Percentiles rank a stretch among this genome's conserved stretches.
Conservation (phyloP, 2,888 invertebrate genomes). For the Polyploca ridens region DNA sequence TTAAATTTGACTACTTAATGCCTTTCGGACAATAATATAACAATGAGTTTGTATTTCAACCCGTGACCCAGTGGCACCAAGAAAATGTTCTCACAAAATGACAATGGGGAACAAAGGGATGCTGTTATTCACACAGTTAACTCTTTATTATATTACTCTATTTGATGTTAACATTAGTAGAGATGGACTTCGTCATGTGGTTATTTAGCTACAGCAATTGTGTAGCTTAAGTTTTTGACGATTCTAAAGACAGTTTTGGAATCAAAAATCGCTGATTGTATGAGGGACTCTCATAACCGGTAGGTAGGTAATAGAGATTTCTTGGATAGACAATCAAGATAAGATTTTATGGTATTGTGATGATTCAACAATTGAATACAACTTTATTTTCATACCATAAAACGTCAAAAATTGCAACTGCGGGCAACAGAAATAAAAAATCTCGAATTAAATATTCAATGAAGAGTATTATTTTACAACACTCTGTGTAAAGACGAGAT, state of each 20-base stretch:
- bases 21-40: constrained; percentile 51
- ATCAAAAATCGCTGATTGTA: not conserved
- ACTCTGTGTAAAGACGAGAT: constrained; percentile 41
- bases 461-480: constrained; percentile 27
- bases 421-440: not conserved
- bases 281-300: no score
- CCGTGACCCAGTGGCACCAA: constrained; percentile 57
- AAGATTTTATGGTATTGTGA: no score
- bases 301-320: no score
- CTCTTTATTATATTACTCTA: constrained; percentile 67
- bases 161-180: constrained; percentile 49
- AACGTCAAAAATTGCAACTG: no score
- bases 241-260: not conserved
- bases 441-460: no score
- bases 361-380: no score
- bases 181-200: constrained; percentile 23
- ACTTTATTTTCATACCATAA: no score
- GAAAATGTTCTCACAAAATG: constrained; percentile 78
- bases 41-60: constrained; percentile 43
- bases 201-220: constrained; percentile 33
- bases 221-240: not conserved
- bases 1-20: constrained; percentile 48
- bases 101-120: constrained; percentile 79
- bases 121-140: constrained; percentile 84
- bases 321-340: no score